Base-by-base conservation (phyloP, 2,113 vertebrate genomes). In the Sitta europaea region DNA sequence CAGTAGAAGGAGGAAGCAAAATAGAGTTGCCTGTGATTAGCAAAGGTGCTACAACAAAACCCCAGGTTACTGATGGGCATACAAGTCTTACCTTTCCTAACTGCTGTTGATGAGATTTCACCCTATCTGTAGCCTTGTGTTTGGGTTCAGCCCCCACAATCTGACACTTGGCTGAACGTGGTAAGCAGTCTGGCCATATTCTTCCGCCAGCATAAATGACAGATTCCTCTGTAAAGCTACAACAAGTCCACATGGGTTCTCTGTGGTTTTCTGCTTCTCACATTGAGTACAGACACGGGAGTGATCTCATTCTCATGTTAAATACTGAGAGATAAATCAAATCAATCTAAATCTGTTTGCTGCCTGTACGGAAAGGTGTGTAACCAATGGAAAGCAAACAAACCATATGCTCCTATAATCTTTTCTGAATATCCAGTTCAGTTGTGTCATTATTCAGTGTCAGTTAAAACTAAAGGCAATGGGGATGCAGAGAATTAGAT, bases 181-280 rank as follows among this genome's bases (percentile, higher is more conserved):
- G 58, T 7, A 18, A 84, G 27, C 29, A 84, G 20, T n/a, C 35
- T 54, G 53, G 18, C 7, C 33, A 4, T 33, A 9, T 33, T 62
- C 28, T 66, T 33, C 50, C 78, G 65, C 5, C 21, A 58, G 23
- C 28, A 31, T 7, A 71, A 88, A 57, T 58, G 5, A 48, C 4
- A 68, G 27, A 23, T 5, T 65, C 9, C 47, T 77, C 43, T 5
- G 1, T 1, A 45, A 38, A 31, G 57, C 9, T 55, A 35, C 20
- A 33, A 12, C 0, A 0, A 80, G 6, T 11, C n/a, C 40, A 23
- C 25, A 8, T 3, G 25, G 6, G 4, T 51, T 71, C 18, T 81
- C 36, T 81, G 22, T 61, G 20, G 5, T 67, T 86, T 29, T 11
- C 19, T 74, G 11, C 14, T 67, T 84, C 38, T 59, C 61, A 35